Evolutionary conservation across 2,113 vertebrate species (phyloP).

Genomic region (Typhlomys cinereus): DNA sequence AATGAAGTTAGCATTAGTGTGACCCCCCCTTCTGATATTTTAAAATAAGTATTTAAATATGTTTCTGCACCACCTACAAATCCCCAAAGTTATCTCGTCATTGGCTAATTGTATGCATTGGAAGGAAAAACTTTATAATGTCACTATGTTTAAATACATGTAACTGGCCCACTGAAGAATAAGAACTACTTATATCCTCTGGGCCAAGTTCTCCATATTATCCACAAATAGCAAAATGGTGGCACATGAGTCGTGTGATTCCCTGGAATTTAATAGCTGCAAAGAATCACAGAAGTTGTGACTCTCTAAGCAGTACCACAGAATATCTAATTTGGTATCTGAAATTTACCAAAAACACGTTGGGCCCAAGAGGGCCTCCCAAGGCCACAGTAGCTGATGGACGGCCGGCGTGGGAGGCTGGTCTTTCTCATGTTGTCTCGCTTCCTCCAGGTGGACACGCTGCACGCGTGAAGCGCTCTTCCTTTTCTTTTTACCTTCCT

Average conservation of each 20-base stretch:
- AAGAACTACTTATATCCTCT: slow-evolving; percentile 12
- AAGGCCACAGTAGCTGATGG: too few relatives aligned
- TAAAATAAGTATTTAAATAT: slow-evolving; percentile 39
- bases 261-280: background rate
- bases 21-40: too few relatives aligned
- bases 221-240: background rate
- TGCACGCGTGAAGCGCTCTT: fast-evolving
- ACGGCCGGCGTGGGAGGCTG: fast-evolving
- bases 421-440: background rate
- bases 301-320: background rate
- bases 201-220: background rate
- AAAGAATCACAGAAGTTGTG: background rate
- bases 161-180: background rate
- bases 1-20: background rate
- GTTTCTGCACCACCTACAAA: slow-evolving; percentile 31
- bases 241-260: background rate
- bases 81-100: background rate
- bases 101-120: background rate
- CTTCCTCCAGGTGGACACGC: fast-evolving
- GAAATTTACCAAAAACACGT: background rate
- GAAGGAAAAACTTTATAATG: background rate
- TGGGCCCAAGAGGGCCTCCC: background rate
- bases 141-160: background rate
- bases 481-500: background rate
- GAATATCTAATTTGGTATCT: background rate